phyloP scores from a whole-genome alignment of 2,797 vertebrate genomes.

The Gymnopithys bicolor region DNA sequence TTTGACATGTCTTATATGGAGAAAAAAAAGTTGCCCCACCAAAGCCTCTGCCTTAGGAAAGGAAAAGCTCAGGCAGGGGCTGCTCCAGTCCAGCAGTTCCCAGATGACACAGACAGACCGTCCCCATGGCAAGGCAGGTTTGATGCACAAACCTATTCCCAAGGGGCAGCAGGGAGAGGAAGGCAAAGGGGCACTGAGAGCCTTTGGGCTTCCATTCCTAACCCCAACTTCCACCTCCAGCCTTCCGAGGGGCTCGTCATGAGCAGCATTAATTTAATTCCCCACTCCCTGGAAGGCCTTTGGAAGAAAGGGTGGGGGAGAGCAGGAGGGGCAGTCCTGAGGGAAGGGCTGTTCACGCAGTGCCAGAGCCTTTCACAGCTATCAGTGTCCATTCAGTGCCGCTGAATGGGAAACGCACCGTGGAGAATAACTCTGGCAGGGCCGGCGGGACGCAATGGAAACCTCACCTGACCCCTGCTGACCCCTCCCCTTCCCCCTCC shows the following conservation, averaged over 20 bases:
- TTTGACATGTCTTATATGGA: neutral
- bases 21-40: neutral
- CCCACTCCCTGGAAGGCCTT: neutral
- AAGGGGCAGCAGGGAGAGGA: neutral
- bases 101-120: accelerated
- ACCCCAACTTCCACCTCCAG: neutral
- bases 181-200: neutral
- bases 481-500: conserved; percentile 8
- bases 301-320: conserved; percentile 46
- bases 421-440: conserved; percentile 66
- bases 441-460: neutral
- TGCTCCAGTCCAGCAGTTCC: neutral
- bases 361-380: conserved; percentile 62
- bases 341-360: conserved; percentile 36
- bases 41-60: neutral
- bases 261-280: conserved; percentile 6
- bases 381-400: conserved; percentile 25
- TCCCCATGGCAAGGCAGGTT: accelerated
- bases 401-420: conserved; percentile 42
- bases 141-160: neutral
- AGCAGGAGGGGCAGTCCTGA: neutral
- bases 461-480: conserved; percentile 51
- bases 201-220: neutral
- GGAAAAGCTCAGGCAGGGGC: neutral
- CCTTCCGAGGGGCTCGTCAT: neutral